phyloP scores from a whole-genome alignment of 2,888 invertebrate species.

The Sesia apiformis region DNA sequence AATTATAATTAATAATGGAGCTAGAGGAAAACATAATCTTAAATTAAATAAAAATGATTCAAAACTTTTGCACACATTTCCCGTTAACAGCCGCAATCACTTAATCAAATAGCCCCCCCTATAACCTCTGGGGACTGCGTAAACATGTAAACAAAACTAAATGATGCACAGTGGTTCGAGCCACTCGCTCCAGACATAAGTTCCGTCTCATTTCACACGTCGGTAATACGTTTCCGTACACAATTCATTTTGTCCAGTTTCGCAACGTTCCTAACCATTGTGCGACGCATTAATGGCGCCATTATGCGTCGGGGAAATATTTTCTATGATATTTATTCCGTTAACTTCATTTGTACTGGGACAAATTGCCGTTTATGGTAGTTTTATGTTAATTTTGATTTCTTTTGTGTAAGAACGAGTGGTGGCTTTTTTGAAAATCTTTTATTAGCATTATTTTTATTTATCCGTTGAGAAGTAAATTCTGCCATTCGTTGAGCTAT shows the following conservation, averaged over 20 bases:
- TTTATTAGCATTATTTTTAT: too few relatives aligned
- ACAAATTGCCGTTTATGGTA: conserved; percentile 47
- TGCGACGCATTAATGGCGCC: conserved; percentile 29
- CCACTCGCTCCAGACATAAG: conserved; percentile 25
- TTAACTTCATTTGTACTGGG: conserved; percentile 34
- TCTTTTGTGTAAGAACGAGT: too few relatives aligned
- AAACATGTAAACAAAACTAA: conserved; percentile 35
- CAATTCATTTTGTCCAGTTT: conserved; percentile 43
- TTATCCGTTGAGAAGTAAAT: too few relatives aligned
- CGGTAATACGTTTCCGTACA: conserved; percentile 36
- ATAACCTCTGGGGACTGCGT: conserved; percentile 1
- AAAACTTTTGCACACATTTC: too few relatives aligned
- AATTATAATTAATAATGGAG: too few relatives aligned
- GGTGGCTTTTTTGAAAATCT: too few relatives aligned
- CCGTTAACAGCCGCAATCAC: background rate
- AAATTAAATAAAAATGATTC: too few relatives aligned
- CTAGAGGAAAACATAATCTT: too few relatives aligned
- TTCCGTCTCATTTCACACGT: conserved; percentile 48
- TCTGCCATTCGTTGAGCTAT: too few relatives aligned
- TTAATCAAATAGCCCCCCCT: background rate
- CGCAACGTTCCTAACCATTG: conserved; percentile 31
- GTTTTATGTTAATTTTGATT: conserved; percentile 48
- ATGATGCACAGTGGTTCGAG: conserved; percentile 22
- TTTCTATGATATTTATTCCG: conserved; percentile 21
- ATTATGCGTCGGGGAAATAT: conserved; percentile 24